These are phyloP conservation scores for Rhimphoctona megacephalus DNA, from an alignment of 2,888 invertebrate species.

Conservation along the genomic window DNA sequence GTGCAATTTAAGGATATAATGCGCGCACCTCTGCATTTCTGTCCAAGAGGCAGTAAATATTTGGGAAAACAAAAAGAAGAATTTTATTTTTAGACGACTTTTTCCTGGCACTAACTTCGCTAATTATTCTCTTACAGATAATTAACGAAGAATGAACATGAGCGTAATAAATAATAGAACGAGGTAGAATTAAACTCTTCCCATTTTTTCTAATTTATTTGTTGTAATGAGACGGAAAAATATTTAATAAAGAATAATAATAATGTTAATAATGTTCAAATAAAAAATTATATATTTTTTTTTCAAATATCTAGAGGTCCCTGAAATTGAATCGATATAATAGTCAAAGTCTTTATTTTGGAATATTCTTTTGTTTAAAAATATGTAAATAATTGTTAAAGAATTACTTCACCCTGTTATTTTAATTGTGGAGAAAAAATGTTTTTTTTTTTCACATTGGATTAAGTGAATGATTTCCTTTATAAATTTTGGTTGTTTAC, in stretches of 20 bases:
- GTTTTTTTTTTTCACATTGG: no score
- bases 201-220: neutral
- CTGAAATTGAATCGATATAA: no score
- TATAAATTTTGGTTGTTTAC: no score
- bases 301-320: neutral
- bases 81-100: neutral
- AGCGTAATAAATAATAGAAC: neutral
- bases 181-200: neutral
- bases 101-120: neutral
- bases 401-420: no score
- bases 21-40: neutral
- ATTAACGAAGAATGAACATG: neutral
- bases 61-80: neutral
- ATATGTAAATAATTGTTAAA: no score
- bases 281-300: neutral
- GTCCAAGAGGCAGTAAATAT: neutral
- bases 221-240: neutral
- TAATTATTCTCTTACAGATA: constrained; percentile 4
- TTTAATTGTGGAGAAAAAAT: no score
- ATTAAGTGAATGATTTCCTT: neutral
- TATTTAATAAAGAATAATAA: neutral
- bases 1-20: constrained; percentile 16
- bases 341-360: no score
- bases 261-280: neutral
- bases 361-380: no score